Evolutionary conservation across 2,888 invertebrate species (phyloP).

Genomic region (Hemithea aestivaria): DNA sequence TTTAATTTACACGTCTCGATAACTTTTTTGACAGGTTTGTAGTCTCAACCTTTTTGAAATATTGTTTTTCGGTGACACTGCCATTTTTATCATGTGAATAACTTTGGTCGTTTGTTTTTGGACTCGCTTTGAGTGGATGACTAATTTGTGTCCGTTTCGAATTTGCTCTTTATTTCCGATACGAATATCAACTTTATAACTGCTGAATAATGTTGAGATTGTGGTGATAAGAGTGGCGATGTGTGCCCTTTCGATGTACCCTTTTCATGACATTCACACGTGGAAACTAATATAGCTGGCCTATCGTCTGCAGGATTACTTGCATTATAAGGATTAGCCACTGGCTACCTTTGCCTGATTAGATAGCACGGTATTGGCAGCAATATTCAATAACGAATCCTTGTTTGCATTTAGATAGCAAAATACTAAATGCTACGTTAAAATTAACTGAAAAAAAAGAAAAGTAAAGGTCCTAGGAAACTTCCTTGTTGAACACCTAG

Average conservation of each 20-base stretch:
- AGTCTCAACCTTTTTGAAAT: conserved; percentile 54
- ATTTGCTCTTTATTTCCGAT: too few relatives aligned
- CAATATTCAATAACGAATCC: background rate
- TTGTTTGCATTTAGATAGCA: too few relatives aligned
- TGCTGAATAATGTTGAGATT: too few relatives aligned
- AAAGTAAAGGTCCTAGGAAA: too few relatives aligned
- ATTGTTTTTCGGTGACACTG: conserved; percentile 64
- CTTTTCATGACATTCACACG: conserved; percentile 1
- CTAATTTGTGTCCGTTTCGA: conserved; percentile 1
- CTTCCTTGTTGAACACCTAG: too few relatives aligned
- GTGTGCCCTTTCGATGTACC: conserved; percentile 1
- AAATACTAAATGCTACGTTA: too few relatives aligned
- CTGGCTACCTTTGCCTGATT: conserved; percentile 6
- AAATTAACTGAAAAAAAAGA: too few relatives aligned
- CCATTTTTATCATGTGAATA: conserved; percentile 54
- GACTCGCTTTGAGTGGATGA: conserved; percentile 5
- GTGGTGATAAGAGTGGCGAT: too few relatives aligned
- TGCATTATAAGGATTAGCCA: conserved; percentile 9
- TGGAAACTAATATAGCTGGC: conserved; percentile 11
- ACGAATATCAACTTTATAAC: too few relatives aligned
- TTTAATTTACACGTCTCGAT: conserved; percentile 20
- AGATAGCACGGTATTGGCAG: conserved; percentile 7
- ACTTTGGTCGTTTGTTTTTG: conserved; percentile 34
- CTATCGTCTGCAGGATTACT: conserved; percentile 10
- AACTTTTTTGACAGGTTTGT: conserved; percentile 37